Percentiles rank a stretch among this genome's conserved stretches.
phyloP scores from a whole-genome alignment of 2,888 invertebrate species.

The Hyppa rectilinea region DNA sequence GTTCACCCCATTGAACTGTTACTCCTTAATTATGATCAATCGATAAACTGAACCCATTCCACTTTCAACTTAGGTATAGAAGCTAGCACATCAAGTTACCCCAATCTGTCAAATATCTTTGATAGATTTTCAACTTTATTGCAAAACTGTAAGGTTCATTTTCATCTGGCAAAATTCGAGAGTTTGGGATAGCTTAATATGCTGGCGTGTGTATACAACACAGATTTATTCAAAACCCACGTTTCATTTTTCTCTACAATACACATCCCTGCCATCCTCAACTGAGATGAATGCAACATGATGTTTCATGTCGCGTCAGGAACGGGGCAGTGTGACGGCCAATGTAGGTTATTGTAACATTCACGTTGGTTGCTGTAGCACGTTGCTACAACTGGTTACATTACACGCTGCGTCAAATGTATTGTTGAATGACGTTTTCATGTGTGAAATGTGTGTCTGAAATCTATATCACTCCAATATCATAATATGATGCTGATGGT shows the following conservation, averaged over 20 bases:
- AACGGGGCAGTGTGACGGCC: constrained; percentile 50
- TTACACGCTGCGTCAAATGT: constrained; percentile 12
- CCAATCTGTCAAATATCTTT: too few species aligned
- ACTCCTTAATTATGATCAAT: neutral
- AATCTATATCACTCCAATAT: too few species aligned
- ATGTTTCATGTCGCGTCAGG: constrained; percentile 35
- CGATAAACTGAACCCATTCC: neutral
- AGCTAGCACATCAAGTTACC: too few species aligned
- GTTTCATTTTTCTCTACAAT: constrained; percentile 25
- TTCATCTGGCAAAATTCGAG: too few species aligned
- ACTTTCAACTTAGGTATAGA: too few species aligned
- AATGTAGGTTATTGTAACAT: constrained; percentile 56
- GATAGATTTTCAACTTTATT: too few species aligned
- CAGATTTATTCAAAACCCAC: neutral
- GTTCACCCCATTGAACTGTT: too few species aligned
- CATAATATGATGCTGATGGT: too few species aligned
- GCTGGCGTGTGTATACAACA: too few species aligned
- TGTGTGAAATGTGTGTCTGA: neutral
- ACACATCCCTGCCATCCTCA: constrained; percentile 26
- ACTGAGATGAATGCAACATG: constrained; percentile 18
- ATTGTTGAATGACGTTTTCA: constrained; percentile 32
- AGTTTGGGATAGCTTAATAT: too few species aligned
- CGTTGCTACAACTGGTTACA: constrained; percentile 15
- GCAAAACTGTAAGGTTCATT: too few species aligned
- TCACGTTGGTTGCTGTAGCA: constrained; percentile 1